These are phyloP conservation scores for Aphaenogaster floridana DNA, from an alignment of 1,140 invertebrate species.

Conservation along the genomic window DNA sequence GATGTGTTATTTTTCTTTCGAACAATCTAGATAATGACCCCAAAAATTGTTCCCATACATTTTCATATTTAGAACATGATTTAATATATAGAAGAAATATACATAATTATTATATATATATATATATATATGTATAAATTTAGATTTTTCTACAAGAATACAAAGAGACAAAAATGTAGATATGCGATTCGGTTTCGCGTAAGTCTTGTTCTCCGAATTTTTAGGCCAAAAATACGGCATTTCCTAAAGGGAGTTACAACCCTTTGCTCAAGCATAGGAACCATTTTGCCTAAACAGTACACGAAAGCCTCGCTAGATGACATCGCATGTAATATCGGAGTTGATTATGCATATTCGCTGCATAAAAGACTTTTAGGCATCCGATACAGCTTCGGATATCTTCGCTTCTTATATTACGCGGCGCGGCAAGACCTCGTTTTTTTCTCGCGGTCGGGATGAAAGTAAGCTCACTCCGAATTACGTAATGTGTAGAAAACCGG, in stretches of 20 bases:
- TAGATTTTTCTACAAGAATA: background rate
- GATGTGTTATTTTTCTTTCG: background rate
- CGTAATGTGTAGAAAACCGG: background rate
- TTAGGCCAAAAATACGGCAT: background rate
- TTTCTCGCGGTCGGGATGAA: background rate
- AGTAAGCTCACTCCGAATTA: background rate
- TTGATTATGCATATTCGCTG: conserved; percentile 7
- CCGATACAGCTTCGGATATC: background rate
- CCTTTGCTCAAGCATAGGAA: conserved; percentile 10
- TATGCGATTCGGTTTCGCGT: background rate
- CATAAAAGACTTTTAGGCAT: background rate
- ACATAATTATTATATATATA: background rate
- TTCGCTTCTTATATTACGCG: background rate
- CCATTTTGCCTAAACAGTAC: conserved; percentile 46
- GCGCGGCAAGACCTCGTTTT: background rate
- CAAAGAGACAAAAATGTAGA: background rate
- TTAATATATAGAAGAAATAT: too few species aligned
- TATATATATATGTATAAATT: background rate
- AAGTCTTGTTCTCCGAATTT: background rate
- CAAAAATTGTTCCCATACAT: conserved; percentile 18
- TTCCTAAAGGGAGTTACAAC: background rate
- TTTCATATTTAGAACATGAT: background rate
- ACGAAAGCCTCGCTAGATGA: conserved; percentile 40
- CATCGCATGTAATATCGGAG: conserved; percentile 41
- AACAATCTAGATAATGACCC: background rate